A percentile compares a stretch with the other conserved stretches of the same genome.
Conservation (phyloP, 2,797 vertebrate species). For the Neopelma chrysocephalum region DNA sequence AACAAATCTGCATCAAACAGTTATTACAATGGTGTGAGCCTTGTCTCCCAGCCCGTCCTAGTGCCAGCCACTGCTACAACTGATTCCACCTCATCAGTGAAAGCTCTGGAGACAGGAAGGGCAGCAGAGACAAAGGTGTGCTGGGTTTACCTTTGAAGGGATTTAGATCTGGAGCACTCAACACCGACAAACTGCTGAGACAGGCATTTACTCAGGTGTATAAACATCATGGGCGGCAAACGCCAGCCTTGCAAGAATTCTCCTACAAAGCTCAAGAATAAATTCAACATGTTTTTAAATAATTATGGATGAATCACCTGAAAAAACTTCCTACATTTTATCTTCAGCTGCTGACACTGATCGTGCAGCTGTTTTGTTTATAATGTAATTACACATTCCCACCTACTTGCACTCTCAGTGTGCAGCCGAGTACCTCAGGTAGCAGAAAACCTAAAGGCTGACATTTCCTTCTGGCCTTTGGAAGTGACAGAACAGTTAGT, state of each 20-base stretch:
- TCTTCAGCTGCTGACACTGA: background rate
- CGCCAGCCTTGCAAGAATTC: background rate
- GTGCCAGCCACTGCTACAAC: background rate
- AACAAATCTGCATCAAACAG: background rate
- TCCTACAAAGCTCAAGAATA: constrained; percentile 39
- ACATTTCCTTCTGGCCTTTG: background rate
- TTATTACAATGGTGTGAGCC: background rate
- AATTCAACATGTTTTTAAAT: constrained; percentile 51
- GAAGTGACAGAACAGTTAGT: constrained; percentile 40
- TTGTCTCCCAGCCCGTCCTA: background rate
- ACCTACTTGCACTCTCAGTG: background rate
- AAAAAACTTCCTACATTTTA: constrained; percentile 27
- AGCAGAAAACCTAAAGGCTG: constrained; percentile 11
- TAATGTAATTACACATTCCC: background rate
- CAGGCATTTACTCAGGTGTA: constrained; percentile 51
- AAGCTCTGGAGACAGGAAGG: background rate
- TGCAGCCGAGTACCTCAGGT: background rate
- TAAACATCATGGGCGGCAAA: background rate
- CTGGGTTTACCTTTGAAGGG: constrained; percentile 44
- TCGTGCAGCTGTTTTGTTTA: constrained; percentile 2
- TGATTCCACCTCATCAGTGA: background rate
- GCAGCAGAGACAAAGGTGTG: constrained; percentile 17
- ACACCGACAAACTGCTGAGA: constrained; percentile 45
- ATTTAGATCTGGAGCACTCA: constrained; percentile 45
- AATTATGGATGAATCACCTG: constrained; percentile 42